Evolutionary conservation across 2,113 vertebrate genomes (phyloP), one percentile per base, ranked within the genome.

Genomic region (Anseranas semipalmata): DNA sequence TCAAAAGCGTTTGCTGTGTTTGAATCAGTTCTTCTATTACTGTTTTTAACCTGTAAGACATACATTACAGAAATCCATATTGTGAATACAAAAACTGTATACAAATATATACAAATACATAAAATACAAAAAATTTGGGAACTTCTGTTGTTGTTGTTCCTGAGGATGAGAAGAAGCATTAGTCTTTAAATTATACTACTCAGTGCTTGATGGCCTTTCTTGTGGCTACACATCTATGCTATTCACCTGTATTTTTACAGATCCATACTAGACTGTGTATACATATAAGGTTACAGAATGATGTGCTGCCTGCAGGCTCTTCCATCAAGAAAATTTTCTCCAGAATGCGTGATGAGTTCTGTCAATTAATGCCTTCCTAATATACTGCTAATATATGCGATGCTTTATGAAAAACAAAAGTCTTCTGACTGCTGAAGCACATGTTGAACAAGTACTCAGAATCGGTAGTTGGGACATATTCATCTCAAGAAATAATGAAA

Each of bases 1-100:
- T 98, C 88, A 97, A 74, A 76, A 99, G 98, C 48, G 98, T 99
- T 96, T 99, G 99, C 97, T 99, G 99, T 56, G 99, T 99, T 90
- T 99, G 98, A 28, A 97, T 77, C 60, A 99, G 97, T 79, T 99
- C 99, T 90, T 99, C 99, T 32, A 98, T 98, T 56, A 99, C 98
- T 3, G 98, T 98, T 91, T 99, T 99, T 93, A 99, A 97, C 98
- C 99, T 99, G 96, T 14, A 97, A 98, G 52, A 93, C 70, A 96
- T 2, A 95, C 19, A 90, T 71, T 94, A 71, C 27, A 93, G 37
- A 93, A 94, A 84, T 21, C 3, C 30, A 67, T 0, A 3, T 2
- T 62, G 55, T 24, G n/a, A 58, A 84, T 10, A 63, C 3, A 76
- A 2, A 32, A 91, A 85, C 28, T 24, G 15, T 14, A 77, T 5